Base-by-base conservation (phyloP, 2,797 vertebrate genomes). In the Halcyon badia region DNA sequence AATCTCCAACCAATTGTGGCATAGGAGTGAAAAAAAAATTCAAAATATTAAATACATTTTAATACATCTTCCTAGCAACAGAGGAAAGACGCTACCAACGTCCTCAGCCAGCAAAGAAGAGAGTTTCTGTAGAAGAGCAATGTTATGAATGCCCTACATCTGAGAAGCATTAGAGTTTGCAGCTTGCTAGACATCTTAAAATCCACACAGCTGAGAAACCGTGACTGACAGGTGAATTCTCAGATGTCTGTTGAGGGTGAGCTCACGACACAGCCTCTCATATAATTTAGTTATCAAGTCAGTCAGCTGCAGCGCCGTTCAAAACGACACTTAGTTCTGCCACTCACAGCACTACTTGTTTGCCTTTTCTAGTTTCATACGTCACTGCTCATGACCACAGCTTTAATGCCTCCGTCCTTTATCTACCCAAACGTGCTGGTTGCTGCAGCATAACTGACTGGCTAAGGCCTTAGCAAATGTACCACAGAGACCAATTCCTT, bases 271-370 rank as follows among this genome's bases (percentile, higher is more conserved):
- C 86, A 85, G 89, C 73, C 64, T 93, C 87, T 92, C 56, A 1
- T 89, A 68, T 93, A 97, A 97, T 96, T 93, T 94, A 96, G 91
- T 71, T 94, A 97, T 94, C 96, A 96, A 85, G 46, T 44, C 92
- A 87, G 64, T 66, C 92, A 95, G 96, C 83, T 1, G 0, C 90
- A 96, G 83, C 8, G 5, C 87, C 5, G 10, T 88, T 70, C 87
- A 90, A 61, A 83, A 83, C 83, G 95, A 93, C 28, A 37, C 94
- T 94, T 65, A 16, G 77, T 87, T 95, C 96, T 95, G 86, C 90
- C 71, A 2, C 86, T 94, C 10, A 0, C 94, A 89, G 94, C 89
- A 77, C 57, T 79, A 49, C 78, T 66, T 16, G 81, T 79, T 94
- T 89, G 86, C 89, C 89, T 90, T 73, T 70, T 73, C 87, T 68